Percentiles rank a stretch among this genome's conserved stretches.
These are phyloP conservation scores for Erithacus rubecula DNA, from an alignment of 2,797 vertebrate species.

Conservation along the genomic window DNA sequence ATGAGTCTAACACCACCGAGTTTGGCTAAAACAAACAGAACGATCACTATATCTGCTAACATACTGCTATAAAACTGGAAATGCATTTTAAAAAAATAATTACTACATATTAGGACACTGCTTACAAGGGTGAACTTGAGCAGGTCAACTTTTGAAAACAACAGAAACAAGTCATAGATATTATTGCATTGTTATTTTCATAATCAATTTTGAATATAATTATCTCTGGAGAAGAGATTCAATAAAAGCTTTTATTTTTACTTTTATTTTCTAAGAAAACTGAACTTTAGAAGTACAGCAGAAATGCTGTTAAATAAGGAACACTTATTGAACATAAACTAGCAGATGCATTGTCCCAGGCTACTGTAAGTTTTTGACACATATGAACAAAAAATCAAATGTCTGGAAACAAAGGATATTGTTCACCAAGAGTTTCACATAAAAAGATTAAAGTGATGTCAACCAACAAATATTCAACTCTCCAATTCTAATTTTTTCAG, in stretches of 20 bases:
- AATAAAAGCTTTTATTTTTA: not conserved
- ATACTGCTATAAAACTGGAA: not conserved
- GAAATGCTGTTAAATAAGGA: not conserved
- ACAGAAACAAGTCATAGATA: not conserved
- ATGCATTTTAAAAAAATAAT: fast-evolving
- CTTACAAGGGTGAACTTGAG: not conserved
- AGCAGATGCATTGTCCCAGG: not conserved
- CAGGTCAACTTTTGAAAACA: not conserved
- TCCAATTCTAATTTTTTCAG: not conserved
- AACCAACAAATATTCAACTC: not conserved
- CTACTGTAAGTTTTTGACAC: not conserved
- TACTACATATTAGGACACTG: not conserved
- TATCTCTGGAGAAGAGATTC: not conserved
- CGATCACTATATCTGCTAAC: not conserved
- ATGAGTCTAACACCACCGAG: not conserved
- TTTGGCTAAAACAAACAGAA: not conserved
- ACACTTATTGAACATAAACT: not conserved
- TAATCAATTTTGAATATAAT: not conserved
- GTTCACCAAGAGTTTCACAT: not conserved
- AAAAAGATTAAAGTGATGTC: not conserved
- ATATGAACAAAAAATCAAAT: not conserved
- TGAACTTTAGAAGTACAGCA: not conserved
- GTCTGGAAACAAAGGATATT: not conserved
- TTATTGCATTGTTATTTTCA: not conserved
- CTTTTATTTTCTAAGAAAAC: not conserved